Conservation (phyloP, 2,797 vertebrate species). For the Orestias chungarensis region DNA sequence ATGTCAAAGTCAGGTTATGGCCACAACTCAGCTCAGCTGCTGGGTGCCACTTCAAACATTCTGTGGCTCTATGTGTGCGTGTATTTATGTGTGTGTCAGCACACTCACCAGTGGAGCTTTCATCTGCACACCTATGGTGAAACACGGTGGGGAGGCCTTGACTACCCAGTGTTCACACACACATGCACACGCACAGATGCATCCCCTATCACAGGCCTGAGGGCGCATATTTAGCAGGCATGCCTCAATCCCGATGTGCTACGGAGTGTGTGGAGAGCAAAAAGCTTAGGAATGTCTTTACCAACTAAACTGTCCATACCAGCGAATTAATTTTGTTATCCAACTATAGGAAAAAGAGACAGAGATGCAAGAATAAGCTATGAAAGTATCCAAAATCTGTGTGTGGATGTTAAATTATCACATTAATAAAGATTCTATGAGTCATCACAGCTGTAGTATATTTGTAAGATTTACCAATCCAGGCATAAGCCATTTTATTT, state of each 20-base stretch:
- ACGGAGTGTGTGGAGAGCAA: conserved; percentile 28
- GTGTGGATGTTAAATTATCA: conserved; percentile 22
- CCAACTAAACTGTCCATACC: conserved; percentile 15
- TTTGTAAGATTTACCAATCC: neutral
- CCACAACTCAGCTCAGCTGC: conserved; percentile 58
- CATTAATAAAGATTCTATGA: neutral
- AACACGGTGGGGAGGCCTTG: conserved; percentile 45
- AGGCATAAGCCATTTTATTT: neutral
- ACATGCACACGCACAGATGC: conserved; percentile 21
- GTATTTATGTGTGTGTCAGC: conserved; percentile 22
- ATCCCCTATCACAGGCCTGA: conserved; percentile 13
- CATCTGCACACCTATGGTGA: conserved; percentile 64
- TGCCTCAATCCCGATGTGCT: conserved; percentile 24
- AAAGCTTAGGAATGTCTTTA: conserved; percentile 20
- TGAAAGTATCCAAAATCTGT: neutral
- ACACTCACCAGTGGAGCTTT: conserved; percentile 41
- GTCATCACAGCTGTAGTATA: neutral
- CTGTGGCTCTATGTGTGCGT: conserved; percentile 26
- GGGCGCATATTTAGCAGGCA: conserved; percentile 57
- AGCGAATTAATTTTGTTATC: neutral
- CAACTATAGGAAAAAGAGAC: neutral
- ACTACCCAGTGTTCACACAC: conserved; percentile 38
- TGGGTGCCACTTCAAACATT: conserved; percentile 64
- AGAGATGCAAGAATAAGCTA: neutral
- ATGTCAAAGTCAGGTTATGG: conserved; percentile 69